Conservation (phyloP, 2,888 invertebrate species). For the Candidula unifasciata region DNA sequence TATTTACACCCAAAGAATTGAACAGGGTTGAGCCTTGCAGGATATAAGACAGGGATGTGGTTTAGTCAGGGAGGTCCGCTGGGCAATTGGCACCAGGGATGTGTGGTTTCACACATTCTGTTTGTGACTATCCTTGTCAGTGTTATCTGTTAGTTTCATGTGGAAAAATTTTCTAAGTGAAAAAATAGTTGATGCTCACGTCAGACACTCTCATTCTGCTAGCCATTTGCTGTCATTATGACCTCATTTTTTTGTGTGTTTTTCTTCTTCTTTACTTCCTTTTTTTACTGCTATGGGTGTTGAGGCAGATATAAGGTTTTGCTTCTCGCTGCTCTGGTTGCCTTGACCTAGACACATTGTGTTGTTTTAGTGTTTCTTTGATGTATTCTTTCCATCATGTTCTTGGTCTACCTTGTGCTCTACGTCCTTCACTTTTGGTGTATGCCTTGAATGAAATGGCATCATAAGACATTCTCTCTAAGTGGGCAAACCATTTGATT, state of each 20-base stretch:
- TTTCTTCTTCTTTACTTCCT: not conserved
- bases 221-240: constrained; percentile 44
- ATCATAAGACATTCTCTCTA: too few species aligned
- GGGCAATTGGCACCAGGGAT: constrained; percentile 38
- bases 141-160: constrained; percentile 49
- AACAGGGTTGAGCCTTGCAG: not conserved
- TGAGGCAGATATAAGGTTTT: too few species aligned
- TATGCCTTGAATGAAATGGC: too few species aligned
- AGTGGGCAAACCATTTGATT: too few species aligned
- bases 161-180: constrained; percentile 39
- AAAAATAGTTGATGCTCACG: constrained; percentile 49
- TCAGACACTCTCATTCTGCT: constrained; percentile 38
- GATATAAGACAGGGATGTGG: not conserved
- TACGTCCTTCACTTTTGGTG: too few species aligned
- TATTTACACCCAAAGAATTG: not conserved
- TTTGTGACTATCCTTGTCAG: constrained; percentile 7
- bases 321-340: too few species aligned
- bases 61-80: constrained; percentile 15
- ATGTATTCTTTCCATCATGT: too few species aligned
- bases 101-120: constrained; percentile 16
- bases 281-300: too few species aligned
- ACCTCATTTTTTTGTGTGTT: constrained; percentile 30
- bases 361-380: too few species aligned
- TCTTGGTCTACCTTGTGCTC: too few species aligned
- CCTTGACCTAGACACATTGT: too few species aligned